Evolutionary conservation across 2,113 vertebrate genomes (phyloP).

Genomic region (Callospermophilus lateralis): DNA sequence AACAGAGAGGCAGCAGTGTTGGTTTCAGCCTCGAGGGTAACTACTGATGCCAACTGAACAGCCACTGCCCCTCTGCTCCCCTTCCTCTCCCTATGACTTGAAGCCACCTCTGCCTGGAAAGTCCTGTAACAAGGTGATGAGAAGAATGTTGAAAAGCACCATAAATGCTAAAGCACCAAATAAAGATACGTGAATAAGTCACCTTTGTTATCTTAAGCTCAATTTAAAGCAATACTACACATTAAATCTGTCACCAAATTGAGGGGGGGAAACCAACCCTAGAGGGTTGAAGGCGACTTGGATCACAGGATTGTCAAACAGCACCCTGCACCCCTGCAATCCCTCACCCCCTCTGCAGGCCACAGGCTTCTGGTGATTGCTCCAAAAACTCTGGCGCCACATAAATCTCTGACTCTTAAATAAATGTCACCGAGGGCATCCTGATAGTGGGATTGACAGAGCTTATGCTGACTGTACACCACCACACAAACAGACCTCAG

Average conservation of each 20-base stretch:
- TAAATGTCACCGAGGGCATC: not conserved
- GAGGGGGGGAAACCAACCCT: not conserved
- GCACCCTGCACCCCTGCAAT: not conserved
- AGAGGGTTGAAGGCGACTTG: not conserved
- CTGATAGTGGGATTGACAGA: not conserved
- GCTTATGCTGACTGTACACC: not conserved
- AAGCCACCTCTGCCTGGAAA: not conserved
- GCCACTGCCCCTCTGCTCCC: not conserved
- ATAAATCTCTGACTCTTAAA: conserved; percentile 6
- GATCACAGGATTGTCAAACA: not conserved
- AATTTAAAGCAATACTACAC: not conserved
- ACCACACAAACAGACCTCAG: not conserved
- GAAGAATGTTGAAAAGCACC: not conserved
- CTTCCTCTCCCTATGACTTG: not conserved
- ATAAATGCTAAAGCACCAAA: not conserved
- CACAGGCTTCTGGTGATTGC: not conserved
- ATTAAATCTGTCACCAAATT: not conserved
- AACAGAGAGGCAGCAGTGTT: not conserved
- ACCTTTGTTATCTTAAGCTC: not conserved
- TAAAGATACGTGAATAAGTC: not conserved
- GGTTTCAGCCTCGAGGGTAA: not conserved
- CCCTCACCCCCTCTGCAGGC: not conserved
- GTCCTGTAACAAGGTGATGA: not conserved
- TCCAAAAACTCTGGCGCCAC: not conserved
- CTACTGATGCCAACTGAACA: not conserved